Conservation (phyloP, 2,113 vertebrate genomes). For the Otus sunia region DNA sequence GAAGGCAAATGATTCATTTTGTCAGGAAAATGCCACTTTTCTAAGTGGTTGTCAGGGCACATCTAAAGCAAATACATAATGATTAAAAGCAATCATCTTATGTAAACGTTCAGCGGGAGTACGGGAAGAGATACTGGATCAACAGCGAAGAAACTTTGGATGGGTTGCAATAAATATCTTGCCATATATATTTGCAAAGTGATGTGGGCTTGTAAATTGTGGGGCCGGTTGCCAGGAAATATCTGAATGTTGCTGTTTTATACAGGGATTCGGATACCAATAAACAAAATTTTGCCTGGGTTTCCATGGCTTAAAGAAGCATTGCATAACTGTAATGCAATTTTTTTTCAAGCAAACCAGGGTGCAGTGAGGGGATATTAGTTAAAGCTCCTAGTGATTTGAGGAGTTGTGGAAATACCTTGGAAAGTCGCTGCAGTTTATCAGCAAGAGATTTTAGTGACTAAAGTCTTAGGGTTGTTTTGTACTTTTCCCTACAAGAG, state of each 20-base stretch:
- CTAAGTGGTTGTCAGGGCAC: neutral
- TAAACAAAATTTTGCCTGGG: neutral
- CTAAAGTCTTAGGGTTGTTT: neutral
- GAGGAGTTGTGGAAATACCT: neutral
- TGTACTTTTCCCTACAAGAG: neutral
- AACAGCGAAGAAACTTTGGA: neutral
- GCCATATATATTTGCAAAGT: neutral
- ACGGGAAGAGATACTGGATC: neutral
- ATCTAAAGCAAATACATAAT: slow-evolving; percentile 22
- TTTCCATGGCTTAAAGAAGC: neutral
- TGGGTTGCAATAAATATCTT: neutral
- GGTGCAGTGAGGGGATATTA: neutral
- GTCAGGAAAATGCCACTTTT: slow-evolving; percentile 36
- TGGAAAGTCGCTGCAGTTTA: neutral
- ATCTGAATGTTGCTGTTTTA: rapidly evolving
- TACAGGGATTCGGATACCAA: neutral
- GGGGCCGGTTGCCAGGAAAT: neutral
- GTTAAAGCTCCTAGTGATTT: neutral
- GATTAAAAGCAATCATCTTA: neutral
- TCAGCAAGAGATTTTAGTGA: neutral
- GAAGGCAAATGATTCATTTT: slow-evolving; percentile 51
- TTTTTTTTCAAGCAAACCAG: neutral
- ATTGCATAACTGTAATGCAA: neutral
- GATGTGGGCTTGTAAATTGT: neutral
- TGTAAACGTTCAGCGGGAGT: neutral